Evolutionary conservation across 1,140 invertebrate genomes (phyloP), one percentile per base, ranked within the genome.

Genomic region (Palaemon carinicauda): DNA sequence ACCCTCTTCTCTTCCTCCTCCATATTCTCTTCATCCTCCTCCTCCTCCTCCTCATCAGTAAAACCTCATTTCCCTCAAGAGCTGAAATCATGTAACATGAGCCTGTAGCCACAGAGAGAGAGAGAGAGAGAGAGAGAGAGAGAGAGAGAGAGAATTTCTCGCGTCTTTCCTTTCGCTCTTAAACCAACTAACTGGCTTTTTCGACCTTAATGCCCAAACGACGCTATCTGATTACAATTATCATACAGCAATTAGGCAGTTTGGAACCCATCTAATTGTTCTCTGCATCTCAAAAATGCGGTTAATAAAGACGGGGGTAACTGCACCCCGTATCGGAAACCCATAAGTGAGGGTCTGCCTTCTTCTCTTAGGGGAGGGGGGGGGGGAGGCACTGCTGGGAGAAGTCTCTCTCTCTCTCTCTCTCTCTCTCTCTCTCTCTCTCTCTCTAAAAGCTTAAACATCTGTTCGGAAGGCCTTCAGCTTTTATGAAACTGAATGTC

Each of bases 221-320:
- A 54, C 53, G 27, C 56, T 53, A 80, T 80, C 78, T 80, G 78
- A 80, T 80, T 80, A 80, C 78, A 80, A 80, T 80, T 80, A 80
- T 80, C 78, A 80, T 80, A 54, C 53, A 53, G 31, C 78, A 80
- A 80, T 80, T 80, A 80, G 78, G 78, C 54, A 31, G 78, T 56
- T 80, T 80, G 54, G 78, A 50, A 29, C n/a, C 21, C 24, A 29
- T 50, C 78, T 80, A 80, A 80, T 80, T 80, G 78, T 60, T 56
- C 33, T 12, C 53, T 60, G 78, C 78, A 60, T 24, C 27, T n/a
- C 60, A 80, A 80, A 80, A 80, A 80, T n/a, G 29, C 78, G 56
- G 54, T 56, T 80, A 80, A 80, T 80, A 80, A 80, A 80, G 78
- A 54, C 54, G 27, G 7, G 41, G 21, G 27, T n/a, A 41, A 19